Conservation (phyloP, 2,113 vertebrate species). For the Tringa solitaria region DNA sequence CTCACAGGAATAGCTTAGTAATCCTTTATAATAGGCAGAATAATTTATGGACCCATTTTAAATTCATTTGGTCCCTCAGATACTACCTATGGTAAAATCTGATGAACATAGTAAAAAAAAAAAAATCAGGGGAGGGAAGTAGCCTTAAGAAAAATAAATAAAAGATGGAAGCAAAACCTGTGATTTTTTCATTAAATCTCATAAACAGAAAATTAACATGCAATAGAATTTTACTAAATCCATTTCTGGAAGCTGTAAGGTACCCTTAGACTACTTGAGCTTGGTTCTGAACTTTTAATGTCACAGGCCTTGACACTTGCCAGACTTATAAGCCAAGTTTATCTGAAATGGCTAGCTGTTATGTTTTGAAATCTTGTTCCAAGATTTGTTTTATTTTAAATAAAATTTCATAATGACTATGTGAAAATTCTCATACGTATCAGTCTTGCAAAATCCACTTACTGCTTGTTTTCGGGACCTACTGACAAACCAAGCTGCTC, state of each 20-base stretch:
- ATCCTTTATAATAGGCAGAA: background rate
- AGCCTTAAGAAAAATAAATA: background rate
- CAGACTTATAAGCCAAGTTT: background rate
- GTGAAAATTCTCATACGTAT: background rate
- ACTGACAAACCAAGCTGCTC: background rate
- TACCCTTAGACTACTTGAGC: background rate
- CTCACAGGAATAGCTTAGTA: background rate
- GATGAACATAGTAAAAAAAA: background rate
- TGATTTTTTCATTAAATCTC: background rate
- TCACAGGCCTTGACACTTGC: background rate
- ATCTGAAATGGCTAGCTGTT: background rate
- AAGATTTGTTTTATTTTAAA: background rate
- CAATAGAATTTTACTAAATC: background rate
- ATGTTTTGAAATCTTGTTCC: background rate
- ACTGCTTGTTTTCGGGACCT: background rate
- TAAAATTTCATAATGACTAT: background rate
- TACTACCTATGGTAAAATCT: background rate
- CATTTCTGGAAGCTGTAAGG: background rate
- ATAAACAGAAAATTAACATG: background rate
- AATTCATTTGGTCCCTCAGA: background rate
- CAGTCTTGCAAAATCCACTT: slow-evolving; percentile 1
- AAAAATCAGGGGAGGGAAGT: background rate
- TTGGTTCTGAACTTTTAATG: background rate
- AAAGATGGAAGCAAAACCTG: background rate
- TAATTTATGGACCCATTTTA: background rate